Base-by-base conservation (phyloP, 2,797 vertebrate genomes). In the Podargus strigoides region DNA sequence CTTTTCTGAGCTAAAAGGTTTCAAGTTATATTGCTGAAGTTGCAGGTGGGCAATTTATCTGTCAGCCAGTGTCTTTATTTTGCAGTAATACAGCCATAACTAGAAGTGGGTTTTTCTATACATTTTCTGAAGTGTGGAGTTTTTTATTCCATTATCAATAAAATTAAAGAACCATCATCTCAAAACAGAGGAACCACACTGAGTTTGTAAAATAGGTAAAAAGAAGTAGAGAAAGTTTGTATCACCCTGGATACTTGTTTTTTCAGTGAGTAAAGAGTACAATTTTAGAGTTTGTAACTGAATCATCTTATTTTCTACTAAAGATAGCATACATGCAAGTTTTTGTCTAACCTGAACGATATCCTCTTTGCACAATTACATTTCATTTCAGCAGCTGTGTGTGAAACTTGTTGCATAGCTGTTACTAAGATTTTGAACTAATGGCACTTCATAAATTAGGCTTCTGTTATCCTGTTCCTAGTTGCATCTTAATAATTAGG, bases 401-500 rank as follows among this genome's bases (percentile, higher is more conserved):
- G 87, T 96, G 90, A 96, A 96, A 92, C 78, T 89, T 68, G 50
- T 72, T 91, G 69, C 77, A 11, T 92, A 94, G 89, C 80, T 91
- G 70, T 79, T 44, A 17, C 91, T 94, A 67, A 49, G 66, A 83
- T 93, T 93, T 89, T 37, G 52, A 94, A 82, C 79, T 91, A 94
- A 82, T 3, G 24, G 50, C 91, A 91, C 93, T 95, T 96, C 81
- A 89, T 97, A 97, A 96, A 97, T 97, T 95, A 95, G 17, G 34
- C 91, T 90, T 83, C 90, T 91, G 32, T 96, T 97, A 93, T 68
- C 67, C 42, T 66, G 2, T 92, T 97, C 92, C 81, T 94, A 55
- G 20, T 55, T 90, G 74, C 82, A 89, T 97, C 82, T 95, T 95
- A 96, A 97, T 97, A 97, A 89, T 94, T 95, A 83, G 89, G 77